Evolutionary conservation across 2,797 vertebrate genomes (phyloP), one percentile per base, ranked within the genome.

Genomic region (Podarcis siculus): DNA sequence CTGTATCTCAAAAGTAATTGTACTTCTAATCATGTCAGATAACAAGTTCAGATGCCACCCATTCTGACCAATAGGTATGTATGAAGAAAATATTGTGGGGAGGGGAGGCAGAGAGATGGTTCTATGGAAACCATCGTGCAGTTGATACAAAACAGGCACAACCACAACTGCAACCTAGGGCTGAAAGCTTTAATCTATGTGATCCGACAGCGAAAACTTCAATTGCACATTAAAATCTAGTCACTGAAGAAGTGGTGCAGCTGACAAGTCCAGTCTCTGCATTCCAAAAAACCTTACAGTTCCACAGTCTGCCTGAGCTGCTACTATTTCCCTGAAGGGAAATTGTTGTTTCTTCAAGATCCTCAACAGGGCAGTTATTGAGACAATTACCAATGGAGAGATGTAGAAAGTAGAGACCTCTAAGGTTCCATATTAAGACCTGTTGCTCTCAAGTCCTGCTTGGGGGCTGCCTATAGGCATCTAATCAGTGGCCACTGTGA

Each of bases 121-220:
- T 12, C 45, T 19, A 3, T 86, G 42, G 85, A 85, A 94, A 83
- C 67, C 78, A 87, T 85, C 80, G 64, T 27, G 84, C 82, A 79
- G 80, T 90, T 87, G 25, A 80, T 85, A 85, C 76, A 90, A 89
- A 91, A 86, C 61, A 61, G 61, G 5, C 61, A 61, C 13, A 67
- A 69, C 25, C 9, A 10, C 64, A 9, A 61, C 35, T 21, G 35
- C 30, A 15, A n/a, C 23, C 15, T 1, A 35, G n/a, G 27, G 13
- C 25, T 67, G 15, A 39, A 27, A 67, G 37, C 35, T 42, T 82
- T 67, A 67, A 32, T 77, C 42, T 49, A 17, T 79, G 42, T 49
- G 30, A 79, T n/a, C 27, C n/a, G 5, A 55, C 77, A 55, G 27
- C 27, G 6, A 49, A 49, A 30, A 25, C 75, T 77, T 77, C 12